A percentile compares a stretch with the other conserved stretches of the same genome.
These are phyloP conservation scores for Eriocheir sinensis DNA, from an alignment of 1,140 invertebrate genomes.

Conservation along the genomic window DNA sequence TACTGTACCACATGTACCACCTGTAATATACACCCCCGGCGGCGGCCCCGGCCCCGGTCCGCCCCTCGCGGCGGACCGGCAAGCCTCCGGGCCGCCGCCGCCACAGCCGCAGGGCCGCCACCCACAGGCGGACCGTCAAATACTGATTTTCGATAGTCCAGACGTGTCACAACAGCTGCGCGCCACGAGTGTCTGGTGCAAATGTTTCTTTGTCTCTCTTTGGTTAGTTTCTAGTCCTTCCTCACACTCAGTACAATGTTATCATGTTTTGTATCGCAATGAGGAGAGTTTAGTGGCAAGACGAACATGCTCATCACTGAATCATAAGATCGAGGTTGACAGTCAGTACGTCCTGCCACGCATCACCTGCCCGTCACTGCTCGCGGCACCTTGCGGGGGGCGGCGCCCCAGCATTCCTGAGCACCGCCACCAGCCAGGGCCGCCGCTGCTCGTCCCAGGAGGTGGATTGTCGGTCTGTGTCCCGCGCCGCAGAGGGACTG, in stretches of 20 bases:
- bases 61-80: background rate
- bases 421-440: background rate
- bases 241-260: background rate
- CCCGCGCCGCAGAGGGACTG: background rate
- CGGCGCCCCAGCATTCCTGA: background rate
- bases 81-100: background rate
- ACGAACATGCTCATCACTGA: no score
- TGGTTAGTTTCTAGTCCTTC: background rate
- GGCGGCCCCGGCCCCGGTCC: background rate
- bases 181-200: background rate
- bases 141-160: constrained; percentile 24
- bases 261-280: background rate
- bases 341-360: background rate
- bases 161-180: constrained; percentile 9
- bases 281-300: background rate
- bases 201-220: background rate
- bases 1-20: no score
- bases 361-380: background rate
- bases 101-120: background rate
- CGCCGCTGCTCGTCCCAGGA: background rate
- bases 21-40: background rate
- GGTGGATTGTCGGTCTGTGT: background rate
- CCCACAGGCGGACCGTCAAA: constrained; percentile 10
- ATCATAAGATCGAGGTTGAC: background rate
- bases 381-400: background rate